These are phyloP conservation scores for Copidosoma floridanum DNA, from an alignment of 1,140 invertebrate species.

Conservation along the genomic window DNA sequence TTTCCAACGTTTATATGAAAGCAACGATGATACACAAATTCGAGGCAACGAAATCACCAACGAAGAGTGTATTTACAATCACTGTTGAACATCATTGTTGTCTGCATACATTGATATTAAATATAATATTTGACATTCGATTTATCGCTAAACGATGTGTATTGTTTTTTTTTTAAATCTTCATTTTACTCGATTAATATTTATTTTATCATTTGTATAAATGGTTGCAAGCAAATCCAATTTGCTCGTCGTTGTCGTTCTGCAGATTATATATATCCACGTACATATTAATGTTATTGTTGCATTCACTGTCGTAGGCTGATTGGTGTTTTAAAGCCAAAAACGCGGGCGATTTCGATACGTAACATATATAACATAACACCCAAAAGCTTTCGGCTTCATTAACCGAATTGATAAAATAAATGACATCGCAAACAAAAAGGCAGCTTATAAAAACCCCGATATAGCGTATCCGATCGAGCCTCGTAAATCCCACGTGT, in stretches of 20 bases:
- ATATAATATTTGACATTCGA: constrained; percentile 21
- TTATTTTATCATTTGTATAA: constrained; percentile 19
- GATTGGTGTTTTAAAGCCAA: constrained; percentile 38
- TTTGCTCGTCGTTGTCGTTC: not conserved
- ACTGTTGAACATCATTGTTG: not conserved
- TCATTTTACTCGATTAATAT: constrained; percentile 23
- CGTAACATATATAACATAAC: too few relatives aligned
- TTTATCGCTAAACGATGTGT: constrained; percentile 12
- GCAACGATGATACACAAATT: too few relatives aligned
- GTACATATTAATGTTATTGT: constrained; percentile 41
- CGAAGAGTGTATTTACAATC: too few relatives aligned
- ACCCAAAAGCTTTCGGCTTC: too few relatives aligned
- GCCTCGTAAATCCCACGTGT: too few relatives aligned
- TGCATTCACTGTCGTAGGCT: constrained; percentile 44
- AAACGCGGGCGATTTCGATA: not conserved
- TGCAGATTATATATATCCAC: constrained; percentile 24
- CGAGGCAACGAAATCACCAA: too few relatives aligned
- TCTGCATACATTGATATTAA: constrained; percentile 10
- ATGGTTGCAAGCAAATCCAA: not conserved
- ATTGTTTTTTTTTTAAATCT: constrained; percentile 11
- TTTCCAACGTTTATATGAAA: too few relatives aligned
- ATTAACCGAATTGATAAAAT: too few relatives aligned
- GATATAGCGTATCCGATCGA: too few relatives aligned
- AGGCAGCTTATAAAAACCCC: too few relatives aligned
- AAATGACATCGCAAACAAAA: too few relatives aligned